Conservation (phyloP, 1,140 invertebrate genomes). For the Drosophila nigrodunni region DNA sequence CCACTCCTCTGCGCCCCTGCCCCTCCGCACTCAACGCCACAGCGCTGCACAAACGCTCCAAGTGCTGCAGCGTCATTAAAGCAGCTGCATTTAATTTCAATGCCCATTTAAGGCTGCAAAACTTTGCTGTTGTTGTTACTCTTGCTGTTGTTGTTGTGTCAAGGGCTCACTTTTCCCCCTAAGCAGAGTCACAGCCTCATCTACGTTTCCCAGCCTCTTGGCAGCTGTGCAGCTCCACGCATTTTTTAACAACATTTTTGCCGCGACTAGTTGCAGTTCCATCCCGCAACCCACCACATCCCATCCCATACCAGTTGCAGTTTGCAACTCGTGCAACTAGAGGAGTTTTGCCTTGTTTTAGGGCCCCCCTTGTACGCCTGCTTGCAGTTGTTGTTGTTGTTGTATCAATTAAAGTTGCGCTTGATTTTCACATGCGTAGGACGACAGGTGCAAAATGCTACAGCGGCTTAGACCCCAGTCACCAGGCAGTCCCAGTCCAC, state of each 20-base stretch:
- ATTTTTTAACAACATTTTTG: conserved; percentile 82
- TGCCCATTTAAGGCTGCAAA: conserved; percentile 73
- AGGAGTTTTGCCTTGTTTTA: conserved; percentile 28
- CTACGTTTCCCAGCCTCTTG: conserved; percentile 17
- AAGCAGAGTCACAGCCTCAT: conserved; percentile 29
- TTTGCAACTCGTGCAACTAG: conserved; percentile 62
- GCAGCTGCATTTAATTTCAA: conserved; percentile 83
- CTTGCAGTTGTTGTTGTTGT: conserved; percentile 56
- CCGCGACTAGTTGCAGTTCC: conserved; percentile 64
- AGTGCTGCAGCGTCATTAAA: conserved; percentile 67
- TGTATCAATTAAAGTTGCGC: conserved; percentile 81
- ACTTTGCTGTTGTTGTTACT: conserved; percentile 34
- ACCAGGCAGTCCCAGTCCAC: conserved; percentile 6
- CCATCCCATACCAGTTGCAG: conserved; percentile 1
- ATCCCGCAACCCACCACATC: conserved; percentile 1
- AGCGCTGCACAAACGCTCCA: not conserved
- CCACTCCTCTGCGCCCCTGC: not conserved
- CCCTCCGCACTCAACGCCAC: too few relatives aligned
- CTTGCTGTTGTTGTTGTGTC: conserved; percentile 37
- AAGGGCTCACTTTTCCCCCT: conserved; percentile 49
- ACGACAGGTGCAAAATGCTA: conserved; percentile 80
- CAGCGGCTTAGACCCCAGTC: conserved; percentile 62
- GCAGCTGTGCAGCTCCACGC: conserved; percentile 68
- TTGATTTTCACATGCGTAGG: conserved; percentile 81
- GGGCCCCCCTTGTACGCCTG: conserved; percentile 21